phyloP scores from a whole-genome alignment of 2,797 vertebrate genomes.

The Pangasius macronema region DNA sequence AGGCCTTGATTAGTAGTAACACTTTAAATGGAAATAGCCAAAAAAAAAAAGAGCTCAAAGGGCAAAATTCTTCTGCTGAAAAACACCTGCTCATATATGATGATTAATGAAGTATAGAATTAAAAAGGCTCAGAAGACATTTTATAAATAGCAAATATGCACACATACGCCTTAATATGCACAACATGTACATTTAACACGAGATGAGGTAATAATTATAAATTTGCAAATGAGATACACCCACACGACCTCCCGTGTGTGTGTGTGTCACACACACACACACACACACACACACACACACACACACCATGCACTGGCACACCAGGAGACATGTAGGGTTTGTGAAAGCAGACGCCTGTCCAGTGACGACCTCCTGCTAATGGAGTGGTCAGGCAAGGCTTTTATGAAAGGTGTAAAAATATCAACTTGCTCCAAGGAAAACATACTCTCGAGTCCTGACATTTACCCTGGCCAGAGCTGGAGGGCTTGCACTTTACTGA shows the following conservation, averaged over 20 bases:
- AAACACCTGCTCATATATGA: background rate
- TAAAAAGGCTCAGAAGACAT: background rate
- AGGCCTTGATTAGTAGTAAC: background rate
- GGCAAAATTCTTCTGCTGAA: background rate
- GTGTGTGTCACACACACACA: constrained; percentile 53
- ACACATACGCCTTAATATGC: background rate
- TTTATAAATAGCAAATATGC: background rate
- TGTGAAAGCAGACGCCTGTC: constrained; percentile 28
- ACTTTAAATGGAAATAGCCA: background rate
- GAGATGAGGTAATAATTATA: no score
- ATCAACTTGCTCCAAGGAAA: constrained; percentile 81
- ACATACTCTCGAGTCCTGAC: constrained; percentile 78
- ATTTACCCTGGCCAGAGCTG: constrained; percentile 79
- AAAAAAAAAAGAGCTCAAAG: background rate
- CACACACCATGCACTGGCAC: constrained; percentile 26
- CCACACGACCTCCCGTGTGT: no score
- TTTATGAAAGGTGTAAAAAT: constrained; percentile 84
- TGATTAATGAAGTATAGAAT: background rate
- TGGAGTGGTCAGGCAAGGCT: constrained; percentile 48
- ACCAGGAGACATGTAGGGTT: constrained; percentile 7
- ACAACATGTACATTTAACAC: background rate
- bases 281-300: constrained; percentile 52
- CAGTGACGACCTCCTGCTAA: constrained; percentile 28
- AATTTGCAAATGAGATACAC: no score
- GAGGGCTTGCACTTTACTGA: constrained; percentile 69